phyloP scores from a whole-genome alignment of 2,888 invertebrate species.

The Eristalinus sepulchralis region DNA sequence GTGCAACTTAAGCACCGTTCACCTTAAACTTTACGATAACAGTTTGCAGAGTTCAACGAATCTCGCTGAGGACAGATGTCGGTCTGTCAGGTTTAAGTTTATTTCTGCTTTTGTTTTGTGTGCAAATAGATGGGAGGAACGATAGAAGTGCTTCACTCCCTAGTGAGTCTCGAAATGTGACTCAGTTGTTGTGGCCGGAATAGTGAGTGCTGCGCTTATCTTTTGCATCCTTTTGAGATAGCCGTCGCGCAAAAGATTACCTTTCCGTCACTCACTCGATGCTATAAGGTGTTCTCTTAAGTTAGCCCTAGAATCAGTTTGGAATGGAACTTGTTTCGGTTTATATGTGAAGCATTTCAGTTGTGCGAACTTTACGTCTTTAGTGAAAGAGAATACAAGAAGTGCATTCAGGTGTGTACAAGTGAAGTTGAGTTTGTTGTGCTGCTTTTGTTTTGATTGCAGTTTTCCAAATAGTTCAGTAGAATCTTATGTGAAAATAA shows the following conservation, averaged over 20 bases:
- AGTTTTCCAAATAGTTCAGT: no score
- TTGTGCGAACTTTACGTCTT: not conserved
- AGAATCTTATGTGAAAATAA: no score
- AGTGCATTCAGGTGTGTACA: not conserved
- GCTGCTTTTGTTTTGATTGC: no score
- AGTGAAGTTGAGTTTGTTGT: no score
- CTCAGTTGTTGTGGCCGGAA: not conserved
- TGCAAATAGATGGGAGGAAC: not conserved
- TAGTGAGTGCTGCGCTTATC: not conserved
- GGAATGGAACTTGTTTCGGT: not conserved
- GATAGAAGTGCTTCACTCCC: not conserved
- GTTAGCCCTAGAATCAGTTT: conserved; percentile 2
- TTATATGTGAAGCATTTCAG: not conserved
- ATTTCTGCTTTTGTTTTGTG: not conserved
- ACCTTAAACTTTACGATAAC: conserved; percentile 33
- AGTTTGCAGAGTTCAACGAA: conserved; percentile 18
- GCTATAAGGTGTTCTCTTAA: not conserved
- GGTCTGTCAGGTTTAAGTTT: not conserved
- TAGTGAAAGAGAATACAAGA: no score
- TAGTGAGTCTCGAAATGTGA: not conserved
- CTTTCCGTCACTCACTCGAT: not conserved
- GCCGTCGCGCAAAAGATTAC: not conserved
- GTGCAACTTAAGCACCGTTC: conserved; percentile 26
- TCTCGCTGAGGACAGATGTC: not conserved
- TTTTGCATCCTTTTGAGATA: conserved; percentile 8